A percentile compares a stretch with the other conserved stretches of the same genome.
phyloP scores from a whole-genome alignment of 2,113 vertebrate genomes.

The Notechis scutatus region DNA sequence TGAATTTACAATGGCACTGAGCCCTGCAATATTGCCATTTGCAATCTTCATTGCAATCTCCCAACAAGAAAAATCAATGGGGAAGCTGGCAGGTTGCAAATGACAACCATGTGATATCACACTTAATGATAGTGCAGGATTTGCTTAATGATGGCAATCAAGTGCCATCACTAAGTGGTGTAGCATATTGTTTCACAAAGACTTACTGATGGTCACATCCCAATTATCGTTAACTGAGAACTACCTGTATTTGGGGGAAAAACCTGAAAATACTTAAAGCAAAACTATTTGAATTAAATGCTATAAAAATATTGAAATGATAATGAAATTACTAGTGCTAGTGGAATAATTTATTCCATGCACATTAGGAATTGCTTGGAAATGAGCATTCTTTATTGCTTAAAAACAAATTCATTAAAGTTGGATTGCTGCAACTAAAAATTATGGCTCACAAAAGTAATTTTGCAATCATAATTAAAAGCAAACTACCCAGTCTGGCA shows the following conservation, averaged over 20 bases:
- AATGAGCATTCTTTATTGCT: background rate
- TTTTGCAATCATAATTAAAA: background rate
- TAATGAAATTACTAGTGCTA: background rate
- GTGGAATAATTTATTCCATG: background rate
- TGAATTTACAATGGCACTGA: background rate
- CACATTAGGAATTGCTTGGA: background rate
- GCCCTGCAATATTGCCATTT: background rate
- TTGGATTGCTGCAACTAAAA: fast-evolving
- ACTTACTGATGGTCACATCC: background rate
- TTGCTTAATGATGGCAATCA: background rate
- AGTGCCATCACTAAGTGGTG: background rate
- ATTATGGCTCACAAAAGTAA: background rate
- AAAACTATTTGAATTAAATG: background rate
- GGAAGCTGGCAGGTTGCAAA: background rate
- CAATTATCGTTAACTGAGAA: background rate
- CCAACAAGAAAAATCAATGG: background rate
- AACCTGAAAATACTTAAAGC: background rate
- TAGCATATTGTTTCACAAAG: background rate
- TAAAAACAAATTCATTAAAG: background rate
- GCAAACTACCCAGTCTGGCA: background rate
- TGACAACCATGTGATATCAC: background rate
- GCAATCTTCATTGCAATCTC: background rate
- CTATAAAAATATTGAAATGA: background rate
- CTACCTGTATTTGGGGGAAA: background rate
- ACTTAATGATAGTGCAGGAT: background rate